phyloP scores from a whole-genome alignment of 2,888 invertebrate genomes.

The Dysmachus trigonus region DNA sequence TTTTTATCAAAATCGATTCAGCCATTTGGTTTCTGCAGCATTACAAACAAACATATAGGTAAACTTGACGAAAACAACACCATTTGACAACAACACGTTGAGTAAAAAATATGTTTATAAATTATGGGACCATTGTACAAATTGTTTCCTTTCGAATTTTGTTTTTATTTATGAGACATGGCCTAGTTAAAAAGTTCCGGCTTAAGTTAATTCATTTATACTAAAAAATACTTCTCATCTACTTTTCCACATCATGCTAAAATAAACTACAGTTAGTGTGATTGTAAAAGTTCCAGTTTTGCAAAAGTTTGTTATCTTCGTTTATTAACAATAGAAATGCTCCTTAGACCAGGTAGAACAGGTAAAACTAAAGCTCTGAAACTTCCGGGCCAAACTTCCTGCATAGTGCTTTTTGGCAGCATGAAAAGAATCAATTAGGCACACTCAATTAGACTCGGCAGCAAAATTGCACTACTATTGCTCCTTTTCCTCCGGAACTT shows the following conservation, averaged over 20 bases:
- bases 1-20: background rate
- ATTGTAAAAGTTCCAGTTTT: background rate
- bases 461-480: slow-evolving; percentile 58
- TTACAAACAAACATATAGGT: background rate
- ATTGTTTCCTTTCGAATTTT: background rate
- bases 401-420: slow-evolving; percentile 14
- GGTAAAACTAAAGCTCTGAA: background rate
- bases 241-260: background rate
- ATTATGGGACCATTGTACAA: background rate
- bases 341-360: background rate
- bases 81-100: background rate
- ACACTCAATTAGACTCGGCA: background rate
- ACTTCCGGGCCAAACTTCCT: background rate
- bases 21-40: background rate
- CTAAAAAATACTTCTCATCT: background rate
- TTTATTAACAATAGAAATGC: background rate
- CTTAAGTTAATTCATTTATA: background rate
- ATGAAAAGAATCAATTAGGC: slow-evolving; percentile 18
- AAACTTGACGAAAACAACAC: too few species aligned
- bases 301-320: background rate
- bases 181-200: background rate
- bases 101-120: background rate
- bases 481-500: slow-evolving; percentile 67
- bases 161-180: background rate
- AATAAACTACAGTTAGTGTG: background rate